phyloP scores from a whole-genome alignment of 2,113 vertebrate genomes.

The Ameiurus melas region DNA sequence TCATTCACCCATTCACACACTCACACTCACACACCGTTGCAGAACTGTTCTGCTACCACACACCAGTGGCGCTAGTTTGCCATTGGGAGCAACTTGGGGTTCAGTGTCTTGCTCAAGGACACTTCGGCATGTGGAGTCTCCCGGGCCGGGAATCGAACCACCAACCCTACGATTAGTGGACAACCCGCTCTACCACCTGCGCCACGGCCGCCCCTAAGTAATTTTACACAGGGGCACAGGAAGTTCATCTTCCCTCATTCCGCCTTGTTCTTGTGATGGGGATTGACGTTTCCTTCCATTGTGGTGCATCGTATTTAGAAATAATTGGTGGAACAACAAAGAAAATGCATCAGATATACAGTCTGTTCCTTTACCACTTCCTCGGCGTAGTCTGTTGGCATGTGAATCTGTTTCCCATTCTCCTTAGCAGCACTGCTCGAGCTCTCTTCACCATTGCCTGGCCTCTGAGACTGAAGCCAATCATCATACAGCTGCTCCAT shows the following conservation, averaged over 20 bases:
- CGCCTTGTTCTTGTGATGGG: neutral
- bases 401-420: slow-evolving; percentile 94
- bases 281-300: neutral
- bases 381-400: slow-evolving; percentile 97
- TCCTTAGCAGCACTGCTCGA: slow-evolving; percentile 77
- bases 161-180: too few relatives aligned
- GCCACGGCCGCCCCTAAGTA: too few relatives aligned
- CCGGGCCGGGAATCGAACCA: too few relatives aligned
- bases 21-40: too few relatives aligned
- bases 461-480: slow-evolving; percentile 91
- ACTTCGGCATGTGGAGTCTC: too few relatives aligned
- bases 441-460: slow-evolving; percentile 83
- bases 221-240: neutral
- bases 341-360: neutral
- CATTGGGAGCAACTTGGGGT: too few relatives aligned
- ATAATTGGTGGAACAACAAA: neutral
- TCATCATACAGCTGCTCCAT: slow-evolving; percentile 96
- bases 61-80: too few relatives aligned
- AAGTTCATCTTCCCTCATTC: neutral
- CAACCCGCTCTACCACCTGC: too few relatives aligned
- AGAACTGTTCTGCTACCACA: too few relatives aligned
- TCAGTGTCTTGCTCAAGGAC: too few relatives aligned
- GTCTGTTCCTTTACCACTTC: slow-evolving; percentile 80
- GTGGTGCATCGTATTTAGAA: neutral
- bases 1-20: too few relatives aligned